Evolutionary conservation across 2,888 invertebrate genomes (phyloP), one percentile per base, ranked within the genome.

Genomic region (Andrena chrysosceles): DNA sequence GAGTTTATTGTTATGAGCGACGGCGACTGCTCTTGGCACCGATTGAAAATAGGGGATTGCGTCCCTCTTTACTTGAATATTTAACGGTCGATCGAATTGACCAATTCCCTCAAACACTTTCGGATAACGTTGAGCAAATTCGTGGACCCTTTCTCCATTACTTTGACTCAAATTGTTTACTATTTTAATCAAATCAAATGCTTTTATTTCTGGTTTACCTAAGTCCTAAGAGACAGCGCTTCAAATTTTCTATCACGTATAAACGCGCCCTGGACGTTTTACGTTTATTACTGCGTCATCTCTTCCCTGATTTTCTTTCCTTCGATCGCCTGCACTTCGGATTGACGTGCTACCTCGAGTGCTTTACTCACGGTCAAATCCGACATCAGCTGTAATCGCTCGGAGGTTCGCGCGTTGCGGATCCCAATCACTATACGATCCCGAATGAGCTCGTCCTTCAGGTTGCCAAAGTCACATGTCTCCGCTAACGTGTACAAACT

Each of bases 191-290:
- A 70, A 31, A 60, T 42, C 16, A 6, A 60, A 48, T 13, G 42
- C 60, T 20, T 29, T 29, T 16, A 70, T 70, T 60, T 70, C 48
- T 6, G 29, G 49, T 70, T 70, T 70, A 13, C 60, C 48, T 3
- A n/a, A n/a, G n/a, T n/a, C n/a, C n/a, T n/a, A 70, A 29, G 16
- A 70, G 23, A n/a, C n/a, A 20, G 7, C 7, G n/a, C 20, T 52
- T 52, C 20, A 52, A 20, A 20, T 20, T 20, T 52, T 52, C 7
- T 16, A 52, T 52, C n/a, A 20, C 52, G 52, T 52, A 52, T 7
- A 52, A 7, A n/a, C 52, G 52, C n/a, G 20, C 52, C 20, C n/a
- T n/a, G 7, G 20, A n/a, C 2, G 8, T 56, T 56, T 56, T 56
- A 56, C 26, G 10, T 29, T 56, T 56, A 26, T 56, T 56, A n/a